Conservation (phyloP, 2,888 invertebrate genomes). For the Eilema griseolum region DNA sequence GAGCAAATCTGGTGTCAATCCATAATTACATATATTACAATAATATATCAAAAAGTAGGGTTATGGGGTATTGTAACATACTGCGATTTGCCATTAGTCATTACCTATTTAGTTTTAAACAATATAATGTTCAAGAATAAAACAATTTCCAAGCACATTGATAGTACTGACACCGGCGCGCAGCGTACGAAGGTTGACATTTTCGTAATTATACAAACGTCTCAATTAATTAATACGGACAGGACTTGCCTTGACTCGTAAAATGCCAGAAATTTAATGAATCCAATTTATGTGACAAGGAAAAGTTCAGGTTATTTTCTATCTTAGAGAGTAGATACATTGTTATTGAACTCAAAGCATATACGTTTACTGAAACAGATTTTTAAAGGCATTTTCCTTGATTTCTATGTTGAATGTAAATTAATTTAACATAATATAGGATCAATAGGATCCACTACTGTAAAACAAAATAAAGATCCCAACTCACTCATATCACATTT, state of each 20-base stretch:
- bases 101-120: too few relatives aligned
- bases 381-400: background rate
- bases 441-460: too few relatives aligned
- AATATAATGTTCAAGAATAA: background rate
- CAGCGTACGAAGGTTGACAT: conserved; percentile 6
- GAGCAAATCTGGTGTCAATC: too few relatives aligned
- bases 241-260: background rate
- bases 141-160: conserved; percentile 2
- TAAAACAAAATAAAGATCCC: too few relatives aligned
- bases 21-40: too few relatives aligned
- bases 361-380: background rate
- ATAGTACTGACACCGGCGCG: conserved; percentile 17
- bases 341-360: background rate
- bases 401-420: background rate
- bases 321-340: background rate
- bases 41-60: too few relatives aligned
- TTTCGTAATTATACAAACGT: conserved; percentile 12
- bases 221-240: conserved; percentile 9
- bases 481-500: too few relatives aligned
- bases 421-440: too few relatives aligned
- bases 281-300: background rate
- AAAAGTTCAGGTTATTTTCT: background rate
- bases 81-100: too few relatives aligned
- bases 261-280: background rate
- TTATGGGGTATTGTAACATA: too few relatives aligned